A percentile compares a stretch with the other conserved stretches of the same genome.
Evolutionary conservation across 2,113 vertebrate genomes (phyloP).

Genomic region (Rhea americana): DNA sequence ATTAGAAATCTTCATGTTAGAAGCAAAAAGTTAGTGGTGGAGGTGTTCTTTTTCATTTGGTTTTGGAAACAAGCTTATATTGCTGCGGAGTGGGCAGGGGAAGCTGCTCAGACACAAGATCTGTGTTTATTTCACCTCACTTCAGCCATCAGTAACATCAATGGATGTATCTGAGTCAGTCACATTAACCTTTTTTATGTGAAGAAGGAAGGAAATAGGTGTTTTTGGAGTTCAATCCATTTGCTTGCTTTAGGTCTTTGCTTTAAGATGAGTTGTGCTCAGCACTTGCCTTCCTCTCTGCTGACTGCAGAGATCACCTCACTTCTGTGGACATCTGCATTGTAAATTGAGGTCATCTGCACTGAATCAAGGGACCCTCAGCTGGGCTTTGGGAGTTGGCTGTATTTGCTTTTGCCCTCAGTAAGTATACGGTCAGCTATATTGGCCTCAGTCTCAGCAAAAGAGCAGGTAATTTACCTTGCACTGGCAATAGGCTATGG

Average conservation of each 20-base stretch:
- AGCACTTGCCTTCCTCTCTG: not conserved
- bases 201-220: not conserved
- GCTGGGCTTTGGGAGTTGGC: not conserved
- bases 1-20: not conserved
- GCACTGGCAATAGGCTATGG: not conserved
- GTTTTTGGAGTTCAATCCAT: not conserved
- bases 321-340: rapidly evolving
- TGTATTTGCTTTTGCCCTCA: not conserved
- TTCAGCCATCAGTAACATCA: not conserved
- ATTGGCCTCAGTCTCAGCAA: not conserved
- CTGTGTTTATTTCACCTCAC: not conserved
- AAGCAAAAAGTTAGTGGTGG: not conserved
- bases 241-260: not conserved
- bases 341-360: not conserved
- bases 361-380: not conserved
- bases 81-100: not conserved
- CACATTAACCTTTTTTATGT: not conserved
- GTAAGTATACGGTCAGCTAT: not conserved
- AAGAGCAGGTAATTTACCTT: not conserved
- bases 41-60: not conserved
- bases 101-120: not conserved
- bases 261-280: not conserved
- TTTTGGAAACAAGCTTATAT: not conserved
- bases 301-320: not conserved
- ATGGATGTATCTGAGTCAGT: too few relatives aligned